phyloP scores from a whole-genome alignment of 23 tunicate species.

The Oikopleura dioica region DNA sequence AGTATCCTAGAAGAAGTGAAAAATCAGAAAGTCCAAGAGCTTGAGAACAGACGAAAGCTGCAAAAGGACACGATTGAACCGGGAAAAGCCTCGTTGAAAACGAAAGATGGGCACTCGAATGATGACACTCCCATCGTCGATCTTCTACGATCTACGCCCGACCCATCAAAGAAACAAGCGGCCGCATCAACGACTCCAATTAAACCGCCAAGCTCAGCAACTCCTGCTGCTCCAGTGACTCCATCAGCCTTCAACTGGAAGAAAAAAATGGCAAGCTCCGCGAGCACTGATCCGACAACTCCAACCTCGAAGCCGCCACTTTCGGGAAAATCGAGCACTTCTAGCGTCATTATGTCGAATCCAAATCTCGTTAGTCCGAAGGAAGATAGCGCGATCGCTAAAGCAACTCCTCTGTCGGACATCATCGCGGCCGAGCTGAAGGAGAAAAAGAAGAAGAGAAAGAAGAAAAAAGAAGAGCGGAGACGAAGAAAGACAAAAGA shows the following conservation, averaged over 20 bases:
- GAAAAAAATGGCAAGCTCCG: no score
- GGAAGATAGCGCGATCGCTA: background rate
- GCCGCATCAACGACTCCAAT: no score
- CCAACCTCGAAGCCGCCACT: background rate
- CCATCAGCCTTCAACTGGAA: no score
- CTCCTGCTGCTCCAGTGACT: background rate
- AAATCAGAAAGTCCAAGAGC: background rate
- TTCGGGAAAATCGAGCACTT: background rate
- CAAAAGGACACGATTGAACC: background rate
- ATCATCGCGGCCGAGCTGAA: background rate
- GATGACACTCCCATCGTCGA: background rate
- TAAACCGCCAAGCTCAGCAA: background rate
- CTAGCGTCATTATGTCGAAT: no score
- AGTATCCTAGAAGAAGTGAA: background rate
- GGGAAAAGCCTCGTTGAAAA: background rate
- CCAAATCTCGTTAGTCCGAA: background rate
- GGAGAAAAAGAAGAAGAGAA: background rate
- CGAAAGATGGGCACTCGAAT: background rate
- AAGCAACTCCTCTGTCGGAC: background rate
- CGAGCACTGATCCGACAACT: background rate
- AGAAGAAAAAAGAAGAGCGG: background rate
- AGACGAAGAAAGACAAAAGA: no score
- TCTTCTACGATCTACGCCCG: background rate
- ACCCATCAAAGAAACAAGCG: no score
- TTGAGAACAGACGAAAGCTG: no score